Base-by-base conservation (phyloP, 2,888 invertebrate genomes). In the Rhorus exstirpatorius region DNA sequence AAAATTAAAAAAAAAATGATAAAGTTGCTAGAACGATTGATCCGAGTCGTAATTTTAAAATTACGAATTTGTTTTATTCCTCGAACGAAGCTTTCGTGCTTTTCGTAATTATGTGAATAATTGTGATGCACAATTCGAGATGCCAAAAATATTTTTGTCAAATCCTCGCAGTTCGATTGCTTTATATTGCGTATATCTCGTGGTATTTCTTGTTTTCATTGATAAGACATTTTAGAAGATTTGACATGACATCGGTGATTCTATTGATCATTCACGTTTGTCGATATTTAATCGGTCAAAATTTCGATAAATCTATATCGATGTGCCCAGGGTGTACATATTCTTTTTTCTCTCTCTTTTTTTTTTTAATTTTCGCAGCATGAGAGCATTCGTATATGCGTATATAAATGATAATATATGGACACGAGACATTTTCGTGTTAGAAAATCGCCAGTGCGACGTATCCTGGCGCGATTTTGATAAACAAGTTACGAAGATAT, bases 141-240 rank as follows among this genome's bases (percentile, higher is more conserved):
- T 79, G 79, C 79, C 74, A 79, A 79, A 79, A 61, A 70, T 35
- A 72, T 19, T 19, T 61, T 53, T 17, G 0, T 67, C 17, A 26
- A 24, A 60, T 51, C 26, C 44, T 60, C 35, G 41, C 65, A 26
- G 55, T 55, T 35, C 31, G 24, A 31, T 58, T 49, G 12, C 58
- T 67, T 38, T n/a, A 35, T 19, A 10, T 35, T 72, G n/a, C n/a
- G n/a, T 19, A 12, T 35, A 35, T 55, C 49, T 65, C 31, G 17
- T 41, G 24, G 41, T 55, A 35, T 19, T 55, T 58, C 4, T 31
- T 31, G 14, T 67, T 68, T 12, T 49, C 12, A n/a, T 46, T 26
- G 7, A n/a, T 1, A 65, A 21, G 0, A 65, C 8, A 26, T 19
- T 4, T 10, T 26, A 58, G 31, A 4, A 26, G n/a, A 24, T 38